phyloP scores from a whole-genome alignment of 2,113 vertebrate genomes.

The Pleuronectes platessa region DNA sequence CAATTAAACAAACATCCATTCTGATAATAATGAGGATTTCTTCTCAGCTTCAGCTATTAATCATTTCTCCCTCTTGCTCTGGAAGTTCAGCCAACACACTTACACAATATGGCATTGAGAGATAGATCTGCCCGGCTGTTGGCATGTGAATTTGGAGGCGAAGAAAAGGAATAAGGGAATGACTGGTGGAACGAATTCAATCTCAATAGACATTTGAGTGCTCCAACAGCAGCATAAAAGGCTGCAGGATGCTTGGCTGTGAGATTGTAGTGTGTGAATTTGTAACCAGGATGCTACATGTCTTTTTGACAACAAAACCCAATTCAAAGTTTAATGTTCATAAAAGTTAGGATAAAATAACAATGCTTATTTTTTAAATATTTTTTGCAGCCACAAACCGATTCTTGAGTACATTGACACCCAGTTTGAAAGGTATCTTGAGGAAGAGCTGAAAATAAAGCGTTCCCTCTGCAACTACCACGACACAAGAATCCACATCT shows the following conservation, averaged over 20 bases:
- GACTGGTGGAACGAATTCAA: conserved; percentile 57
- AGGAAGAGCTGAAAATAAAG: conserved; percentile 96
- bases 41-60: conserved; percentile 16
- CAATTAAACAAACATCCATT: too few species aligned
- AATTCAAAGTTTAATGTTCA: not conserved
- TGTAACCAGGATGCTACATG: conserved; percentile 33
- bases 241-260: conserved; percentile 23
- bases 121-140: conserved; percentile 22
- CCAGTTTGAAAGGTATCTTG: conserved; percentile 96
- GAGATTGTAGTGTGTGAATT: conserved; percentile 13
- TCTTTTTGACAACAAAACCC: not conserved
- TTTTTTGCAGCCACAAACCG: conserved; percentile 92
- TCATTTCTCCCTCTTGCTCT: conserved; percentile 5
- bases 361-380: not conserved
- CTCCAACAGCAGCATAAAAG: conserved; percentile 30
- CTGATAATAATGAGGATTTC: not conserved
- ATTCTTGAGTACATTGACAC: conserved; percentile 96
- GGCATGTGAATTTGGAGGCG: conserved; percentile 24
- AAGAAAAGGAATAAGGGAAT: conserved; percentile 30
- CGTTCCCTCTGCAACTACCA: conserved; percentile 92
- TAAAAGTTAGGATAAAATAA: not conserved
- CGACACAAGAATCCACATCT: conserved; percentile 93
- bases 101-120: conserved; percentile 9
- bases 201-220: conserved; percentile 41
- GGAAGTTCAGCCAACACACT: conserved; percentile 27